Conservation (phyloP, 2,113 vertebrate species). For the Stegastes partitus region DNA sequence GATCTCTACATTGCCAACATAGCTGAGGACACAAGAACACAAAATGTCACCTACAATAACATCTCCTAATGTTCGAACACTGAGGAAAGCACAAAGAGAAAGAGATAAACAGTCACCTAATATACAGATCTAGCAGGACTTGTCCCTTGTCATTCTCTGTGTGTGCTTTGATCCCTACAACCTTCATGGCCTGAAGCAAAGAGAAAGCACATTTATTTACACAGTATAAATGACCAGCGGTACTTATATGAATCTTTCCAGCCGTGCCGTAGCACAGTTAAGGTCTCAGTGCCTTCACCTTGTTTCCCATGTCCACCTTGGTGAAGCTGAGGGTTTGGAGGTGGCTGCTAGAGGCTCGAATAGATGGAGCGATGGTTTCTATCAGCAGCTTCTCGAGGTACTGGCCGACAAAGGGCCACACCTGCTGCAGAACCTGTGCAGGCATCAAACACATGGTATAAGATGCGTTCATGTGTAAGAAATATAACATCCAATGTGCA, state of each 20-base stretch:
- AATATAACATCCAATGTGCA: background rate
- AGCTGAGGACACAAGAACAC: conserved; percentile 78
- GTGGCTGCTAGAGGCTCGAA: conserved; percentile 89
- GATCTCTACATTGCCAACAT: conserved; percentile 92
- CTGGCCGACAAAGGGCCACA: conserved; percentile 94
- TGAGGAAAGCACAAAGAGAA: background rate
- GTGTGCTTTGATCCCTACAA: conserved; percentile 93
- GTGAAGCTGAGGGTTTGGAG: conserved; percentile 93
- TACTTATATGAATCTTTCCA: background rate
- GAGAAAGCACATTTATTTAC: background rate
- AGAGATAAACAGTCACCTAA: conserved; percentile 85
- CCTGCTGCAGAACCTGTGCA: conserved; percentile 89
- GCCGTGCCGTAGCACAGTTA: background rate
- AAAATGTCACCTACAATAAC: background rate
- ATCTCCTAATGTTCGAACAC: too few species aligned
- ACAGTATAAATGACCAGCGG: background rate
- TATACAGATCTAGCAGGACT: conserved; percentile 91
- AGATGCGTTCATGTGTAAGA: background rate
- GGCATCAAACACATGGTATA: background rate
- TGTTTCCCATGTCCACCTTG: conserved; percentile 87
- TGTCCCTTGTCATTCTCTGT: conserved; percentile 89
- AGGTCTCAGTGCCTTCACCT: conserved; percentile 75
- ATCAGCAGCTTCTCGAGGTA: conserved; percentile 91
- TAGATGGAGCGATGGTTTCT: conserved; percentile 87
- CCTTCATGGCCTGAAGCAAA: conserved; percentile 87